These are phyloP conservation scores for Eonycteris spelaea DNA, from an alignment of 2,113 vertebrate species.

Conservation along the genomic window DNA sequence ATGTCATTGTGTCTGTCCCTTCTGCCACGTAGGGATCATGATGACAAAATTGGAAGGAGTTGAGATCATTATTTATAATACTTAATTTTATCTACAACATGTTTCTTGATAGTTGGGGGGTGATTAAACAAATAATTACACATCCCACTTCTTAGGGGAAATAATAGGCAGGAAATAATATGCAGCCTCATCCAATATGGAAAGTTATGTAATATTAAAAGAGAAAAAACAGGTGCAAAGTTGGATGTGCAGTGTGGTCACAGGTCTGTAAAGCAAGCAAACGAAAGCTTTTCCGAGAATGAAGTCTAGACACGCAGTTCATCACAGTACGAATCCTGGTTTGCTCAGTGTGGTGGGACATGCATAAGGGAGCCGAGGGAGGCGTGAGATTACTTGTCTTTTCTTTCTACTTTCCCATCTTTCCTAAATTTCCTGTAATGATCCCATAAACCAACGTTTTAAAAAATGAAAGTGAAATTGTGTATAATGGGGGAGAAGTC, in stretches of 20 bases:
- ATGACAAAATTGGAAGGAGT: background rate
- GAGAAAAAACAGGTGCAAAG: background rate
- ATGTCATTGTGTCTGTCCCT: background rate
- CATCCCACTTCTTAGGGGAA: background rate
- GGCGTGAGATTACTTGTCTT: background rate
- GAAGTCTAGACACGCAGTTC: background rate
- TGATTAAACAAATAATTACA: background rate
- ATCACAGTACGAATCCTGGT: background rate
- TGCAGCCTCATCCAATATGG: background rate
- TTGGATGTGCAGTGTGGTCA: background rate
- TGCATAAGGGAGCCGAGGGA: accelerated
- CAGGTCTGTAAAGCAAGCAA: background rate
- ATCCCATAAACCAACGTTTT: background rate
- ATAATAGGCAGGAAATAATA: background rate
- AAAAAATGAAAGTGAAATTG: background rate
- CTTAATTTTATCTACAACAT: background rate
- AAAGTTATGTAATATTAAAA: background rate
- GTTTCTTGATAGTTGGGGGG: background rate
- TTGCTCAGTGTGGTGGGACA: background rate
- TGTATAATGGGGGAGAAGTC: background rate
- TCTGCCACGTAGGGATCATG: background rate
- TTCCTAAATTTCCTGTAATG: background rate
- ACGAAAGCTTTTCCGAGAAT: background rate
- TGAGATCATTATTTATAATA: background rate
- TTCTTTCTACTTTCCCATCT: background rate